These are phyloP conservation scores for Antennarius maculatus DNA, from an alignment of 2,797 vertebrate species.

Conservation along the genomic window DNA sequence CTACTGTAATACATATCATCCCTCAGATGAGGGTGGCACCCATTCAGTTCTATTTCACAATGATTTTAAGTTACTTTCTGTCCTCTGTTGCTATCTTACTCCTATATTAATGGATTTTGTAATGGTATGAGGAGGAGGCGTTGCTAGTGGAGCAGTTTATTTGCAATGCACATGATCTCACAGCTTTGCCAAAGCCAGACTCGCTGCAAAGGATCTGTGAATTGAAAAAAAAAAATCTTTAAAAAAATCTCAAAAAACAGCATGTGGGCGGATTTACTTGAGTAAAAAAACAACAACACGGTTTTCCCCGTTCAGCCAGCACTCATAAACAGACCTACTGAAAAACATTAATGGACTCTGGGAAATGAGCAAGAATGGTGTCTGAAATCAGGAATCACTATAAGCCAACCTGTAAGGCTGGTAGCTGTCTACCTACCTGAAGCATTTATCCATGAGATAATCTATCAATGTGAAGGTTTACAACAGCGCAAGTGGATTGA, in stretches of 20 bases:
- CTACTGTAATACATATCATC: not conserved
- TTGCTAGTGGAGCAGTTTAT: slow-evolving; percentile 44
- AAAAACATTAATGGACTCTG: slow-evolving; percentile 50
- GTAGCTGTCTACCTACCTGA: slow-evolving; percentile 1
- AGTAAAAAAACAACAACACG: slow-evolving; percentile 56
- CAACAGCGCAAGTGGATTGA: not conserved
- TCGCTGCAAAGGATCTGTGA: slow-evolving; percentile 57
- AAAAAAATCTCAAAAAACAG: slow-evolving; percentile 48
- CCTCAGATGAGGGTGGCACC: not conserved
- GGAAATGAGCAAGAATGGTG: slow-evolving; percentile 12
- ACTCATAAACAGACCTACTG: slow-evolving; percentile 53
- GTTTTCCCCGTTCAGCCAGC: slow-evolving; percentile 59
- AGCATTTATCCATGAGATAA: slow-evolving; percentile 9
- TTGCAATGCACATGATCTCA: slow-evolving; percentile 49
- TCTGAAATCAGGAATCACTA: not conserved
- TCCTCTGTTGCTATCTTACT: slow-evolving; percentile 33
- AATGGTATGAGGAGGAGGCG: slow-evolving; percentile 57
- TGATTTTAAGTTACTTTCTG: slow-evolving; percentile 11
- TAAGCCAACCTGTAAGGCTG: slow-evolving; percentile 5
- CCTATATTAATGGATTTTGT: slow-evolving; percentile 51
- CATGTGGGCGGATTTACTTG: slow-evolving; percentile 66
- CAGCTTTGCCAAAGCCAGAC: slow-evolving; percentile 60
- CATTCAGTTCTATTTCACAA: slow-evolving; percentile 18
- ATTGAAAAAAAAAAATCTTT: slow-evolving; percentile 62
- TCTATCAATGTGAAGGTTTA: not conserved